Evolutionary conservation across 2,888 invertebrate genomes (phyloP), one percentile per base, ranked within the genome.

Genomic region (Tenthredo livida): DNA sequence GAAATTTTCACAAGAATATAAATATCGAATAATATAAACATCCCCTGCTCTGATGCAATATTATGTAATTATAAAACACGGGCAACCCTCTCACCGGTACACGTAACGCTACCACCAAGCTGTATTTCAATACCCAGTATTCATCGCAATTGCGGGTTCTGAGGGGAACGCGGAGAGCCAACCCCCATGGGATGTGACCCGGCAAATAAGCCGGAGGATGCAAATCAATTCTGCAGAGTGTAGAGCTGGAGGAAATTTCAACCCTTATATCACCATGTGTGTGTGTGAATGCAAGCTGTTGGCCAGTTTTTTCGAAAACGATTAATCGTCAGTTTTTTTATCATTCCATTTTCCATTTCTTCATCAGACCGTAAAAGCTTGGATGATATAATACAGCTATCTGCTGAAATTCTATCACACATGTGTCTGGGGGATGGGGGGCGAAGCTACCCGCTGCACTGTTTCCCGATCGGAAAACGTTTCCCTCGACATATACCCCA

Each of bases 121-220:
- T 77, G 73, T 43, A 84, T 61, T 84, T 40, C 61, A 72, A 43
- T 84, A 84, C 33, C 54, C 37, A 15, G 75, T 58, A 65, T 58
- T 77, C 75, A 43, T 77, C 21, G 21, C 77, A 65, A 54, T 67
- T 65, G 77, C 61, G 47, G 70, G 33, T 40, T 82, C 9, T 33
- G 29, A 65, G 58, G 58, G 21, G 50, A 15, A n/a, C 12, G 54
- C 78, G 61, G 43, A 58, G 65, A 82, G 78, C 25, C 72, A 61
- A 70, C 50, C 90, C 92, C 90, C 91, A 84, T 50, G 88, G 90
- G 91, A 91, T 89, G 87, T 89, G 90, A 90, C 91, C 91, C 90
- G 85, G 90, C 89, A 91, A 92, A 92, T 92, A 91, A 92, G 92
- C 91, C 90, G 89, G 90, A 89, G 91, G 91, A 92, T 92, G 92